Conservation (phyloP, 2,888 invertebrate species). For the Cordylochernes scorpioides region DNA sequence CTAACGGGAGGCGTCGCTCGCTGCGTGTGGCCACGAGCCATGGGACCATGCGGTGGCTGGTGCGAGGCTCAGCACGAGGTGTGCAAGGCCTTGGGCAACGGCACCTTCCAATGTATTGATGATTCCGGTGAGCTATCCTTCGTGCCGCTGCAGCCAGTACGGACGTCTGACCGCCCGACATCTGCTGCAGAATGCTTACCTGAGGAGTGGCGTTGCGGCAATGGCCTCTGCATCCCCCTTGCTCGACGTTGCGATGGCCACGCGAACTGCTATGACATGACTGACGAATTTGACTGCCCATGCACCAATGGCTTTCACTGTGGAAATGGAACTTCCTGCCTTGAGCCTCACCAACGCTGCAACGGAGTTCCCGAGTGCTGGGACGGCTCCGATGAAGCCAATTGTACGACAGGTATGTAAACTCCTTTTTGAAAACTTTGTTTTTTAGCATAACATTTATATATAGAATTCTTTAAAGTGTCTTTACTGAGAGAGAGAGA, state of each 20-base stretch:
- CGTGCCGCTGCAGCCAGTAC: too few species aligned
- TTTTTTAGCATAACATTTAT: background rate
- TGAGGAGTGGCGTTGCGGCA: constrained; percentile 42
- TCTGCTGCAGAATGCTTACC: constrained; percentile 29
- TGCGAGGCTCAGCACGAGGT: constrained; percentile 10
- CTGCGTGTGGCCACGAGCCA: constrained; percentile 7
- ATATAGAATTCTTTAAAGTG: background rate
- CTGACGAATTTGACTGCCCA: constrained; percentile 46
- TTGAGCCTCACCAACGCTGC: constrained; percentile 37
- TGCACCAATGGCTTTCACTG: constrained; percentile 34
- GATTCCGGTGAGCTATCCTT: constrained; percentile 8
- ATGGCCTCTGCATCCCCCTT: constrained; percentile 36
- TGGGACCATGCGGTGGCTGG: constrained; percentile 13
- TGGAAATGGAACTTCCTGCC: constrained; percentile 42
- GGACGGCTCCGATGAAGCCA: constrained; percentile 45
- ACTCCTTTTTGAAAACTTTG: background rate
- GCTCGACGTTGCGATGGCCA: constrained; percentile 40
- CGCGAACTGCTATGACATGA: constrained; percentile 42
- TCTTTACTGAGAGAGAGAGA: constrained; percentile 4
- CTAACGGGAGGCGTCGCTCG: constrained; percentile 7
- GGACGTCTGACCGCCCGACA: too few species aligned
- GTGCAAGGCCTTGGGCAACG: constrained; percentile 7
- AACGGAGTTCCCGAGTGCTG: constrained; percentile 46
- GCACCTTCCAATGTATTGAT: constrained; percentile 10
- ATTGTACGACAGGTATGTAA: constrained; percentile 35